These are phyloP conservation scores for Iselma pallidipennis DNA, from an alignment of 2,888 invertebrate species.

Conservation along the genomic window DNA sequence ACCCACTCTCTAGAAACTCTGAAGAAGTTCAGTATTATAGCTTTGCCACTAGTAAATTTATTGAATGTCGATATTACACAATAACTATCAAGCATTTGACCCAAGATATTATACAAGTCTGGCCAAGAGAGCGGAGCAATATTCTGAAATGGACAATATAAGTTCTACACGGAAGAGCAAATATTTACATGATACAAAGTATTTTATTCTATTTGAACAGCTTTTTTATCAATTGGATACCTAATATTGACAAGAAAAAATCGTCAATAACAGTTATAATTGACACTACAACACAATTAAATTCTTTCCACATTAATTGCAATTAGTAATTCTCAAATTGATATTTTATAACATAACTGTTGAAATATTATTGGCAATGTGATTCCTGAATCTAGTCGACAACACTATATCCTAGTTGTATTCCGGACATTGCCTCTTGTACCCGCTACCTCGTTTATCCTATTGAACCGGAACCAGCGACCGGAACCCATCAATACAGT, in stretches of 20 bases:
- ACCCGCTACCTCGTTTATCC: slow-evolving; percentile 22
- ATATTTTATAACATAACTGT: slow-evolving; percentile 17
- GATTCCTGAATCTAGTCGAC: slow-evolving; percentile 8
- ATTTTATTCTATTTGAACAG: too few relatives aligned
- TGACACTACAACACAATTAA: too few relatives aligned
- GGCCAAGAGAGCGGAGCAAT: too few relatives aligned
- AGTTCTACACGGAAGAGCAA: too few relatives aligned
- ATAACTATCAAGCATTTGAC: slow-evolving; percentile 14
- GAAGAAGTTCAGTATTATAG: slow-evolving; percentile 23
- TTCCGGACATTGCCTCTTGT: slow-evolving; percentile 33
- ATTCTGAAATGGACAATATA: too few relatives aligned
- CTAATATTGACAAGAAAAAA: too few relatives aligned
- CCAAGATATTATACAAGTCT: too few relatives aligned
- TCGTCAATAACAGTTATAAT: too few relatives aligned
- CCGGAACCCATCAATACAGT: slow-evolving; percentile 52
- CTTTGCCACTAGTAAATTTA: slow-evolving; percentile 15
- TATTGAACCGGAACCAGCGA: slow-evolving; percentile 46
- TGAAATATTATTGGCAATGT: slow-evolving; percentile 10
- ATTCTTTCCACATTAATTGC: too few relatives aligned
- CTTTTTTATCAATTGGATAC: too few relatives aligned
- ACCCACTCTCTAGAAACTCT: slow-evolving; percentile 22
- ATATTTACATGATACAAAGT: too few relatives aligned
- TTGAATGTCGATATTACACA: slow-evolving; percentile 20
- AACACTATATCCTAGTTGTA: slow-evolving; percentile 35
- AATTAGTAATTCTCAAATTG: slow-evolving; percentile 14